A percentile compares a stretch with the other conserved stretches of the same genome.
phyloP scores from a whole-genome alignment of 2,888 invertebrate genomes.

The Camptogramma bilineatum region DNA sequence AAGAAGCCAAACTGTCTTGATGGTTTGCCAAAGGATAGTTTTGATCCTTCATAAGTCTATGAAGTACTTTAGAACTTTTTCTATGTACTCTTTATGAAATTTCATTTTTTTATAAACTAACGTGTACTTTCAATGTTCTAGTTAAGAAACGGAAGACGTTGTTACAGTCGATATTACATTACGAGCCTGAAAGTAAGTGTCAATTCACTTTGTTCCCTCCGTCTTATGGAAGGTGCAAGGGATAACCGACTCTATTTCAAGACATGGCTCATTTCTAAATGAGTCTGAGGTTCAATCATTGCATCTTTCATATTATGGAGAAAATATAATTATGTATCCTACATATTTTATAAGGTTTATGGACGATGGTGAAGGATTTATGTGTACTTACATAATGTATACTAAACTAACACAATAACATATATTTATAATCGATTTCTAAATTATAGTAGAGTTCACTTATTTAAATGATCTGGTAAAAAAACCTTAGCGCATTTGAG shows the following conservation, averaged over 20 bases:
- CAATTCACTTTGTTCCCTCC: constrained; percentile 17
- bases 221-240: constrained; percentile 20
- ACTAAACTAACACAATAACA: constrained; percentile 26
- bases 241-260: constrained; percentile 13
- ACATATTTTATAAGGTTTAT: constrained; percentile 5
- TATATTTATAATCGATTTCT: not conserved
- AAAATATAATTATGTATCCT: not conserved
- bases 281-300: no score
- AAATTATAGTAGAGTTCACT: not conserved
- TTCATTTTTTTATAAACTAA: constrained; percentile 27
- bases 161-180: constrained; percentile 53
- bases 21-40: no score
- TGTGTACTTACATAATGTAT: constrained; percentile 8
- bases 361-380: constrained; percentile 15
- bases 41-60: no score
- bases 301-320: constrained; percentile 7
- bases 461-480: not conserved
- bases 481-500: not conserved
- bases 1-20: no score
- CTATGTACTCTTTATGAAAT: not conserved
- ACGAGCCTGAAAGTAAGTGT: constrained; percentile 75
- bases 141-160: constrained; percentile 62
- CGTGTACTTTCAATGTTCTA: constrained; percentile 39
- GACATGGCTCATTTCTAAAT: no score
- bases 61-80: not conserved